Evolutionary conservation across 2,113 vertebrate species (phyloP).

Genomic region (Laticauda laticaudata): DNA sequence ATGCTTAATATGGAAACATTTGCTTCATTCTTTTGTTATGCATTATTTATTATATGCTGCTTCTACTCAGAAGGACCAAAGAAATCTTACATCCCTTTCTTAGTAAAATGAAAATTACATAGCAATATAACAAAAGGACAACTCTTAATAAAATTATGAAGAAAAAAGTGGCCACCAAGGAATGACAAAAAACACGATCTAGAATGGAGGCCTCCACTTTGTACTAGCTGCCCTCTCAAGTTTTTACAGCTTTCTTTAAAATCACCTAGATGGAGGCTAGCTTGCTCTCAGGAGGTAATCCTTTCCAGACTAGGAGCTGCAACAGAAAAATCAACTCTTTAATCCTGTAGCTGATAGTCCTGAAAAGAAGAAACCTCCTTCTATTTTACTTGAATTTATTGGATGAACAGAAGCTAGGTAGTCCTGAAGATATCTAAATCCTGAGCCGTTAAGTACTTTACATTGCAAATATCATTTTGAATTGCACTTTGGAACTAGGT

Average conservation of each 20-base stretch:
- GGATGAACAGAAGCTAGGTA: neutral
- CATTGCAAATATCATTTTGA: neutral
- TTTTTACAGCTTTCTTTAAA: neutral
- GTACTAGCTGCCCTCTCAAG: neutral
- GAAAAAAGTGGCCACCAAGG: neutral
- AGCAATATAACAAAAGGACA: neutral
- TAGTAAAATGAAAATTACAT: neutral
- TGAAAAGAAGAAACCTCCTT: neutral
- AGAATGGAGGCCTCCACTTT: neutral
- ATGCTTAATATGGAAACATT: neutral
- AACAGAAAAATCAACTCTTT: neutral
- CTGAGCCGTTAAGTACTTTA: neutral
- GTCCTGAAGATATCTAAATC: neutral
- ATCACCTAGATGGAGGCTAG: neutral
- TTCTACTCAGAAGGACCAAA: neutral
- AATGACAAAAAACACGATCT: neutral
- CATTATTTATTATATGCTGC: neutral
- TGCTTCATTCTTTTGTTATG: neutral
- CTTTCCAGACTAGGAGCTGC: neutral
- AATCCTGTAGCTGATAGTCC: neutral
- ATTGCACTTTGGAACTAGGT: neutral
- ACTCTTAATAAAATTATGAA: neutral
- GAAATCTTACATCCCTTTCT: neutral
- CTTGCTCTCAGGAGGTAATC: neutral
- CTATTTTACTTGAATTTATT: neutral